Percentiles rank a stretch among this genome's conserved stretches.
phyloP scores from a whole-genome alignment of 2,888 invertebrate species.

The Mythimna albipuncta region DNA sequence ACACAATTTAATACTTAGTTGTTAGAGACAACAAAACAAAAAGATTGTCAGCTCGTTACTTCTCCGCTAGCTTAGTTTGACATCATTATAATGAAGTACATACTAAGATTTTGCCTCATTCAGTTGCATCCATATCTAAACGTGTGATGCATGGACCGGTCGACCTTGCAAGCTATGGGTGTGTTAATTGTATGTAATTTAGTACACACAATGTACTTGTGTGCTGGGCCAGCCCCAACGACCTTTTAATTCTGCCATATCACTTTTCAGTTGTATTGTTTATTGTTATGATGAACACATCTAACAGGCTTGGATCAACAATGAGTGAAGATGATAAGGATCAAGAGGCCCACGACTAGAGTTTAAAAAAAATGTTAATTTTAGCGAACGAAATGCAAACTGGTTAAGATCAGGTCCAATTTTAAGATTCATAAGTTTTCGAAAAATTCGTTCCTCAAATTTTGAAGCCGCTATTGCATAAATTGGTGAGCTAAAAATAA shows the following conservation, averaged over 20 bases:
- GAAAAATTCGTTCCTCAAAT: no score
- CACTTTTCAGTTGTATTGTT: conserved; percentile 51
- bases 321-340: neutral
- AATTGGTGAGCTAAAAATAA: no score
- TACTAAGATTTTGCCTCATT: conserved; percentile 47
- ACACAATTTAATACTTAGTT: neutral
- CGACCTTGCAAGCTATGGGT: conserved; percentile 70
- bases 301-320: neutral
- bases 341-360: no score
- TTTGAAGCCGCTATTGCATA: no score
- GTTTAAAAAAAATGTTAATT: neutral
- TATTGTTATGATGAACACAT: conserved; percentile 14
- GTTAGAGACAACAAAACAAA: neutral
- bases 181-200: conserved; percentile 68
- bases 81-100: conserved; percentile 17
- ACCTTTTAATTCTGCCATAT: conserved; percentile 54
- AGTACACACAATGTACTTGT: conserved; percentile 49
- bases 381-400: neutral
- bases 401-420: neutral
- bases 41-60: neutral
- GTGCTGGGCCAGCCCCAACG: conserved; percentile 42
- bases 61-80: conserved; percentile 7
- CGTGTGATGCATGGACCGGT: conserved; percentile 64
- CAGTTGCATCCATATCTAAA: conserved; percentile 52
- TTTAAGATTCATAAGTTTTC: no score